Conservation (phyloP, 2,888 invertebrate genomes). For the Sisyra terminalis region DNA sequence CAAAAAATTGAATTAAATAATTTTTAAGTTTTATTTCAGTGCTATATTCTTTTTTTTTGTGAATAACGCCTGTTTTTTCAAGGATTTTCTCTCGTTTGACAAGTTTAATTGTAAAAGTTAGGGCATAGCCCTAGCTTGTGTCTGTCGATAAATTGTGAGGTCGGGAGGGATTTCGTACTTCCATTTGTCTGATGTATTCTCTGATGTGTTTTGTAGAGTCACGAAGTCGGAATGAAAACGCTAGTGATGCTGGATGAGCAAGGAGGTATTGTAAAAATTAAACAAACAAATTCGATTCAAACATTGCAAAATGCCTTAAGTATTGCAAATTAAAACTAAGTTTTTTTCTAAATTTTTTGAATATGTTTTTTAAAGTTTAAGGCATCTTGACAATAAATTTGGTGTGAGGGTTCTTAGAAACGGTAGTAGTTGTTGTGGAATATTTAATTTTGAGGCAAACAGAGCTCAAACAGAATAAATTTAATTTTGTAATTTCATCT, state of each 20-base stretch:
- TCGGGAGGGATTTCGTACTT: slow-evolving; percentile 1
- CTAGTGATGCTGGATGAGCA: slow-evolving; percentile 99
- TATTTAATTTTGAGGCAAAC: slow-evolving; percentile 3
- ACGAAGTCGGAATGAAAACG: slow-evolving; percentile 99
- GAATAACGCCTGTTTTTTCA: not conserved
- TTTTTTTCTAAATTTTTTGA: no score
- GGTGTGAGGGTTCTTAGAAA: no score
- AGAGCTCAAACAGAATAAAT: slow-evolving; percentile 4
- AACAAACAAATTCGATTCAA: no score
- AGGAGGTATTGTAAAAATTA: slow-evolving; percentile 54
- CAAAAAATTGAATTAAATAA: no score
- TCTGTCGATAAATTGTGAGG: not conserved
- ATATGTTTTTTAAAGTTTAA: no score
- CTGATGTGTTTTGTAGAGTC: slow-evolving; percentile 69
- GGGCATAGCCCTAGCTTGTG: not conserved
- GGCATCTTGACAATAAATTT: no score
- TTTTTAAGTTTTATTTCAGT: no score
- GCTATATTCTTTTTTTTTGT: not conserved
- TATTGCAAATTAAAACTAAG: no score
- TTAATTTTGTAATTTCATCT: not conserved
- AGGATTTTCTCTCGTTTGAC: no score
- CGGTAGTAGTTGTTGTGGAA: no score
- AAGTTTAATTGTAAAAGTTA: not conserved
- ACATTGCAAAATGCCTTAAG: no score
- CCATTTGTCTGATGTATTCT: slow-evolving; percentile 5